A percentile compares a stretch with the other conserved stretches of the same genome.
These are phyloP conservation scores for Dicentrarchus labrax DNA, from an alignment of 2,113 vertebrate genomes.

Conservation along the genomic window DNA sequence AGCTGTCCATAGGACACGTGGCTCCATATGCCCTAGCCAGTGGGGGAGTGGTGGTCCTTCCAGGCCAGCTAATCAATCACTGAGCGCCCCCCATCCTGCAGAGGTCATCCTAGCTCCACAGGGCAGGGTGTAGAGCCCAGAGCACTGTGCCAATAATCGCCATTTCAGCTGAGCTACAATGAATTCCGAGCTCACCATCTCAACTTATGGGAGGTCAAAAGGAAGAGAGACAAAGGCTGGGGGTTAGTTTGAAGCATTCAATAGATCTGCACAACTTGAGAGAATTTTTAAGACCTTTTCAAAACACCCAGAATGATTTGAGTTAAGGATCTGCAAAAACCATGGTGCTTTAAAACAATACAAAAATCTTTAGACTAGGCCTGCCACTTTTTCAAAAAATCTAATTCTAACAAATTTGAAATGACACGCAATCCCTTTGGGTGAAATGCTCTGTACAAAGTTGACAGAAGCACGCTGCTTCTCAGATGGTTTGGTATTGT, in stretches of 20 bases:
- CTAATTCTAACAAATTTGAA: too few relatives aligned
- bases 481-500: too few relatives aligned
- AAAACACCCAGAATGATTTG: not conserved
- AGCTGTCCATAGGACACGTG: slow-evolving; percentile 74
- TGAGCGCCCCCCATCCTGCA: slow-evolving; percentile 55
- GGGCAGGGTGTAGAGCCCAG: slow-evolving; percentile 72
- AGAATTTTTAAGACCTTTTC: not conserved
- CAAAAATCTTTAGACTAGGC: not conserved
- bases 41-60: slow-evolving; percentile 72
- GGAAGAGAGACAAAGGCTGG: slow-evolving; percentile 12
- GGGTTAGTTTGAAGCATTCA: slow-evolving; percentile 3
- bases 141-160: slow-evolving; percentile 68
- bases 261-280: not conserved
- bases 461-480: too few relatives aligned
- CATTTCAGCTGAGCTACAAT: slow-evolving; percentile 70
- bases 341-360: not conserved
- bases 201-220: slow-evolving; percentile 50
- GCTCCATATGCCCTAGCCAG: slow-evolving; percentile 82
- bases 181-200: slow-evolving; percentile 51
- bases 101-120: slow-evolving; percentile 74
- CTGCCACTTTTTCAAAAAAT: too few relatives aligned
- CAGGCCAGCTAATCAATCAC: slow-evolving; percentile 84
- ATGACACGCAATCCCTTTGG: too few relatives aligned
- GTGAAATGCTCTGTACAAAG: too few relatives aligned
- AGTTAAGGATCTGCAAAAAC: not conserved